Conservation (phyloP, 2,113 vertebrate genomes). For the Myrmophylax atrothorax region DNA sequence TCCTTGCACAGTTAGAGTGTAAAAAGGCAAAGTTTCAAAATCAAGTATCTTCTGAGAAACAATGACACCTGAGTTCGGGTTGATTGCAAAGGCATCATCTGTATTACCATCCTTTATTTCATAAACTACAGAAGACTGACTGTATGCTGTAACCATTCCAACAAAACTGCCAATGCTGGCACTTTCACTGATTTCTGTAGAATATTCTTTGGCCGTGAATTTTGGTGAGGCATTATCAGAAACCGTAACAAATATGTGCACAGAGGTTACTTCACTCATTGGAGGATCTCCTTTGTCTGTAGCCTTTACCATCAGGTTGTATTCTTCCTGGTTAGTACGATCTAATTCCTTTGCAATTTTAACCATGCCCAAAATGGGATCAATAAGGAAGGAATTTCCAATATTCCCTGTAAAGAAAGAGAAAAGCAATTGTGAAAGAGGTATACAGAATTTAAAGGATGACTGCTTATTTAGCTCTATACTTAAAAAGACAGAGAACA, state of each 20-base stretch:
- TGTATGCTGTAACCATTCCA: constrained; percentile 83
- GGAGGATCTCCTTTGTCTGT: constrained; percentile 86
- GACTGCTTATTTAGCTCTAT: background rate
- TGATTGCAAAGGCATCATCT: constrained; percentile 85
- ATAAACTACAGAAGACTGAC: constrained; percentile 93
- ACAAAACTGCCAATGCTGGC: constrained; percentile 84
- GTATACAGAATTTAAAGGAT: background rate
- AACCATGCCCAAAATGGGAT: constrained; percentile 89
- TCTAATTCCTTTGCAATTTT: constrained; percentile 91
- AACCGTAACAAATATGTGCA: constrained; percentile 85
- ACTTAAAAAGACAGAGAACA: background rate
- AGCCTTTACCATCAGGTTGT: constrained; percentile 89
- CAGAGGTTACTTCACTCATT: constrained; percentile 83
- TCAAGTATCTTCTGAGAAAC: constrained; percentile 87
- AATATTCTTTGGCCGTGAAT: constrained; percentile 87
- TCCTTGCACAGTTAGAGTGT: constrained; percentile 86
- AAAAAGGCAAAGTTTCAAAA: constrained; percentile 85
- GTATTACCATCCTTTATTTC: constrained; percentile 92
- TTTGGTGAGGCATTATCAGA: constrained; percentile 93
- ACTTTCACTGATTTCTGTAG: constrained; percentile 88
- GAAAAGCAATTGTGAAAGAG: background rate
- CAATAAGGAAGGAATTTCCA: constrained; percentile 91
- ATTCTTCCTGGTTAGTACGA: constrained; percentile 82
- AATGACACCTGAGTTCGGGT: constrained; percentile 93
- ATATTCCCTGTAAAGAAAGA: constrained; percentile 84